Conservation (phyloP, 2,888 invertebrate genomes). For the Bombylius major region DNA sequence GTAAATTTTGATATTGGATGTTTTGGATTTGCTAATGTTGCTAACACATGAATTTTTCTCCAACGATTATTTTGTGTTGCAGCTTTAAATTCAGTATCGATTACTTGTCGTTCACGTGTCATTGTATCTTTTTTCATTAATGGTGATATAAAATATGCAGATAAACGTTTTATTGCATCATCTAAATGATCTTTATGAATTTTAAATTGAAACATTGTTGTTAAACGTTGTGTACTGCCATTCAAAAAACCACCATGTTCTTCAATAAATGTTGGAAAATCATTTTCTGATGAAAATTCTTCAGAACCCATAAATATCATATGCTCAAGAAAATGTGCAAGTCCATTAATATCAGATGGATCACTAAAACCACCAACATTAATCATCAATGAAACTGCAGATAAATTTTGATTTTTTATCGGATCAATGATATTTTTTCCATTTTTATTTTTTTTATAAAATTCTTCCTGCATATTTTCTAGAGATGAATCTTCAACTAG, state of each 20-base stretch:
- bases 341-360: constrained; percentile 55
- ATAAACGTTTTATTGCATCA: constrained; percentile 62
- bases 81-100: constrained; percentile 75
- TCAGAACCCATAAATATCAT: constrained; percentile 83
- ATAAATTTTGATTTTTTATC: constrained; percentile 29
- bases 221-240: constrained; percentile 69
- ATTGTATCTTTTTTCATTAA: constrained; percentile 66
- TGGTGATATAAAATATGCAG: constrained; percentile 73
- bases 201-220: constrained; percentile 73
- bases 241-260: constrained; percentile 72
- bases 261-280: constrained; percentile 60
- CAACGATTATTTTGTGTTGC: constrained; percentile 54
- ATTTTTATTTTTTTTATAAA: background rate
- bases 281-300: constrained; percentile 71
- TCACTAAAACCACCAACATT: constrained; percentile 63
- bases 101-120: constrained; percentile 65
- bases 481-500: background rate
- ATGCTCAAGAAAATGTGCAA: constrained; percentile 71
- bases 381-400: constrained; percentile 56
- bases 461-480: background rate
- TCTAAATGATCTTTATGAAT: constrained; percentile 59
- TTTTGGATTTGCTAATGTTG: constrained; percentile 46
- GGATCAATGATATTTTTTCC: background rate
- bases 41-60: constrained; percentile 58
- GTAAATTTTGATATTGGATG: constrained; percentile 60